Conservation (phyloP, 2,113 vertebrate genomes). For the Ondatra zibethicus region DNA sequence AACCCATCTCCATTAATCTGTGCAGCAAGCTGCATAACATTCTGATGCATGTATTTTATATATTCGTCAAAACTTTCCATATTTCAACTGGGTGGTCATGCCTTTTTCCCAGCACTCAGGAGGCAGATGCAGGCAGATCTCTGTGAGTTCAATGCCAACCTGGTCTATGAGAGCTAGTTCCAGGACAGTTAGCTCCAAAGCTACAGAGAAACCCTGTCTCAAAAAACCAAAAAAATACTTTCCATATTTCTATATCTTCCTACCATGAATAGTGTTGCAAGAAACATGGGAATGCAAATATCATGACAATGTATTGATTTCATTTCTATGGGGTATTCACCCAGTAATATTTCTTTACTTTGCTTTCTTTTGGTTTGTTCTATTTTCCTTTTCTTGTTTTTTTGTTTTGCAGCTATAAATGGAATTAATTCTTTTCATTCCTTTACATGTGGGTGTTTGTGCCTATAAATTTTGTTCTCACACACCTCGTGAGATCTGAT, state of each 20-base stretch:
- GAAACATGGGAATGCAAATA: background rate
- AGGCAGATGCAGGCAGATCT: no score
- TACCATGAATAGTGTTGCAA: background rate
- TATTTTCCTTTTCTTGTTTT: background rate
- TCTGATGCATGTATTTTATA: background rate
- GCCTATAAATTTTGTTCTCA: conserved; percentile 3
- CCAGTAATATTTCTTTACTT: background rate
- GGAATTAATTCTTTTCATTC: background rate
- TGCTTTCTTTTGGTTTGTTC: conserved; percentile 15
- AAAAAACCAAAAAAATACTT: no score
- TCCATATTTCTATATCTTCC: background rate
- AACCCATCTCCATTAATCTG: no score
- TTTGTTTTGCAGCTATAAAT: background rate
- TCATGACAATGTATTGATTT: background rate
- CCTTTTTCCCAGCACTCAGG: no score
- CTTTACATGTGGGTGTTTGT: background rate
- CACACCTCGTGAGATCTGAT: background rate
- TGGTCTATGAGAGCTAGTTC: no score
- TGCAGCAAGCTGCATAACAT: no score
- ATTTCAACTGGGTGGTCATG: no score
- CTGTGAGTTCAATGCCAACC: no score
- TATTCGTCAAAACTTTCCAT: background rate
- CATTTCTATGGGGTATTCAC: background rate
- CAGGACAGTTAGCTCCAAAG: no score
- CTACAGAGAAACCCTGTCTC: no score